These are phyloP conservation scores for Tholera decimalis DNA, from an alignment of 2,888 invertebrate genomes.

Conservation along the genomic window DNA sequence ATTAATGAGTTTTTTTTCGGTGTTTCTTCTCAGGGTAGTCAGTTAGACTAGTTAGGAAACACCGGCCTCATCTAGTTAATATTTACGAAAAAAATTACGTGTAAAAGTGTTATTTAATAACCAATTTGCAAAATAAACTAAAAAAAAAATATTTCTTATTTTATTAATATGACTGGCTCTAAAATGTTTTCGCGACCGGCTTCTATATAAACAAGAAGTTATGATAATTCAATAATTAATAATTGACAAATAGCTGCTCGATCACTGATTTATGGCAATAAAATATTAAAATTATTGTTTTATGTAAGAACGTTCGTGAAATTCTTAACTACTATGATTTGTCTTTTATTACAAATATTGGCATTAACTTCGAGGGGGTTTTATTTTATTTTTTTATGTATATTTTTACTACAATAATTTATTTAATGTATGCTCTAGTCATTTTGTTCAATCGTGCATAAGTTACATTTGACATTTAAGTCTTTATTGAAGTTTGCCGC, in stretches of 20 bases:
- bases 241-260: slow-evolving; percentile 56
- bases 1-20: too few relatives aligned
- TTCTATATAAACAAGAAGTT: slow-evolving; percentile 39
- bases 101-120: too few relatives aligned
- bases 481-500: slow-evolving; percentile 50
- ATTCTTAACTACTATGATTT: slow-evolving; percentile 21
- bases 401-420: slow-evolving; percentile 3
- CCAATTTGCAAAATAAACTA: too few relatives aligned
- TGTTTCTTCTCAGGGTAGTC: too few relatives aligned
- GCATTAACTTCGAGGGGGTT: slow-evolving; percentile 3
- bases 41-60: too few relatives aligned
- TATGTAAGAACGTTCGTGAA: slow-evolving; percentile 27
- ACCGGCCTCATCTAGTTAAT: too few relatives aligned
- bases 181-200: slow-evolving; percentile 25
- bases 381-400: neutral
- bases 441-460: slow-evolving; percentile 17
- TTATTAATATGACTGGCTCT: slow-evolving; percentile 10
- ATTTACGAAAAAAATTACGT: too few relatives aligned
- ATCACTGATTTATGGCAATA: slow-evolving; percentile 51
- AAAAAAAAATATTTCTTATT: too few relatives aligned
- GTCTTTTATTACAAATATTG: slow-evolving; percentile 29
- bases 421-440: slow-evolving; percentile 6
- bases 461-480: slow-evolving; percentile 23
- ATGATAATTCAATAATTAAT: slow-evolving; percentile 60
- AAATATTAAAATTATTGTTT: slow-evolving; percentile 27